phyloP scores from a whole-genome alignment of 2,113 vertebrate genomes.

The Lepus timidus region DNA sequence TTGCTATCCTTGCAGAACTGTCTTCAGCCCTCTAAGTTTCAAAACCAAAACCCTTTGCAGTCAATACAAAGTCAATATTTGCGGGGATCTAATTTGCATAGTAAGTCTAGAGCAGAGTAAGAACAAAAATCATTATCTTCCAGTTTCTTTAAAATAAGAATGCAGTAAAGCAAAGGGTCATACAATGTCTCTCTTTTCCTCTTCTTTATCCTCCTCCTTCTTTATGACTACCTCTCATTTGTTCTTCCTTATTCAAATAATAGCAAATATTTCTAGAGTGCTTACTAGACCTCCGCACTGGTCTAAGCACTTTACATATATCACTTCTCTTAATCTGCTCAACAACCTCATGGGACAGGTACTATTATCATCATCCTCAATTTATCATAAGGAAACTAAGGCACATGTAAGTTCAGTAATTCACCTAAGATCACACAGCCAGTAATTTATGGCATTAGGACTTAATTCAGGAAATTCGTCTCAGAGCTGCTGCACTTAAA shows the following conservation, averaged over 20 bases:
- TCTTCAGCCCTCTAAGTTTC: slow-evolving; percentile 29
- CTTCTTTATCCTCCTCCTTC: background rate
- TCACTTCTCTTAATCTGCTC: background rate
- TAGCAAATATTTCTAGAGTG: background rate
- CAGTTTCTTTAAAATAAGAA: slow-evolving; percentile 26
- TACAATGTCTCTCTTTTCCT: background rate
- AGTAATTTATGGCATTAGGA: background rate
- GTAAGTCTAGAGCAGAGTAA: background rate
- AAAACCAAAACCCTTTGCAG: slow-evolving; percentile 33
- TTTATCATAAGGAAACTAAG: slow-evolving; percentile 28
- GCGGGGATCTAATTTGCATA: background rate
- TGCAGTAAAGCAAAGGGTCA: background rate
- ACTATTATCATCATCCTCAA: background rate
- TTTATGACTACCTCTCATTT: background rate
- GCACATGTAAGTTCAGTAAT: background rate
- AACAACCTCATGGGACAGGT: background rate
- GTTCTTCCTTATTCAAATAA: background rate
- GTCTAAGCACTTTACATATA: background rate
- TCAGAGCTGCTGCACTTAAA: background rate
- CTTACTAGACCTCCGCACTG: background rate
- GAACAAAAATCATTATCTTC: background rate
- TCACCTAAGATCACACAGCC: background rate
- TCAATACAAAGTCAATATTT: background rate
- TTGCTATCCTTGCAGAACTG: background rate
- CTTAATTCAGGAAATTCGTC: background rate